Evolutionary conservation across 2,797 vertebrate genomes (phyloP).

Genomic region (Cephalopachus bancanus): DNA sequence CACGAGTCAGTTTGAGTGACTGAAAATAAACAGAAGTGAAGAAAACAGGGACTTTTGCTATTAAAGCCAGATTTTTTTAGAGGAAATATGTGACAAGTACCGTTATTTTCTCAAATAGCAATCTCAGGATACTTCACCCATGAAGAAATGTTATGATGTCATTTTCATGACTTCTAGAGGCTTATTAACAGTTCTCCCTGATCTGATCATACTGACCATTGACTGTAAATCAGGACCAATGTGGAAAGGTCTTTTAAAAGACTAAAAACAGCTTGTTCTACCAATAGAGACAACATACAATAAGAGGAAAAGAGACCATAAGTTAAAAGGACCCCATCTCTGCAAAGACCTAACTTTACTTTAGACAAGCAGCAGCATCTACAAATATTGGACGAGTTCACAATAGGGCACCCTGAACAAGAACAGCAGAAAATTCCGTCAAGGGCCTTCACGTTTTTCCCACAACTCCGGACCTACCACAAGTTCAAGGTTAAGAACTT

Average conservation of each 20-base stretch:
- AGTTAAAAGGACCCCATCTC: not conserved
- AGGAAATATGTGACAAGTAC: conserved; percentile 84
- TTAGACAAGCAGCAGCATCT: not conserved
- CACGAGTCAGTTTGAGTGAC: conserved; percentile 82
- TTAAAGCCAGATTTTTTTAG: conserved; percentile 85
- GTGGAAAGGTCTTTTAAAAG: not conserved
- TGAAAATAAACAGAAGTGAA: conserved; percentile 84
- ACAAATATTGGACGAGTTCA: not conserved
- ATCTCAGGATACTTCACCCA: conserved; percentile 77
- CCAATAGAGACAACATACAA: conserved; percentile 2
- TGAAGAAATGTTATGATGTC: conserved; percentile 78
- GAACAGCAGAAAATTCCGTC: conserved; percentile 35
- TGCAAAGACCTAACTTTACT: conserved; percentile 43
- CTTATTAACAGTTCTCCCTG: conserved; percentile 16
- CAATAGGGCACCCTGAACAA: not conserved
- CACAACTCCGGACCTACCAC: not conserved
- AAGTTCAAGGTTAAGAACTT: conserved; percentile 48
- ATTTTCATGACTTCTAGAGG: conserved; percentile 70
- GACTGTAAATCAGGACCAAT: conserved; percentile 46
- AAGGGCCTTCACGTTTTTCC: not conserved
- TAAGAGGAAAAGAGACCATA: conserved; percentile 54
- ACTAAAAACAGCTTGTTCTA: conserved; percentile 24
- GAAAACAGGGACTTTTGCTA: conserved; percentile 80
- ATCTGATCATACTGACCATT: conserved; percentile 16
- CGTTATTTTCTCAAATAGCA: conserved; percentile 82